These are phyloP conservation scores for Chionoecetes opilio DNA, from an alignment of 1,140 invertebrate genomes.

Conservation along the genomic window DNA sequence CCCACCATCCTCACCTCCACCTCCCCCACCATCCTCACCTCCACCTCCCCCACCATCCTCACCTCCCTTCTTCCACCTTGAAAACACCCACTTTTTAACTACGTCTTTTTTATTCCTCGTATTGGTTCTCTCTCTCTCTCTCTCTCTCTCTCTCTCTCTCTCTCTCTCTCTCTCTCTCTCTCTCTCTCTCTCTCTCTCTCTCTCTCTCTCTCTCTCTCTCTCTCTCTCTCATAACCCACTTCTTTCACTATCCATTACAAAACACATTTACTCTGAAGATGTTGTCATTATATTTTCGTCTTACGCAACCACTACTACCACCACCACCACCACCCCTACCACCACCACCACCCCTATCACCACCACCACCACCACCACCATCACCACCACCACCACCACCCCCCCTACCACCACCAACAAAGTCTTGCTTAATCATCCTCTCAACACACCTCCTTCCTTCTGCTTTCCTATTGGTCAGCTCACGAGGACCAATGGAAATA, in stretches of 20 bases:
- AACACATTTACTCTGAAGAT: background rate
- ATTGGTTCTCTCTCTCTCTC: no score
- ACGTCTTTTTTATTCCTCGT: no score
- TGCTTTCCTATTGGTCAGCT: background rate
- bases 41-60: no score
- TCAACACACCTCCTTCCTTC: background rate
- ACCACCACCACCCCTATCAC: no score
- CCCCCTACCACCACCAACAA: background rate
- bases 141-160: slow-evolving; percentile 3
- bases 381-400: slow-evolving; percentile 6
- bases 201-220: background rate
- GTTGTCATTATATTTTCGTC: background rate
- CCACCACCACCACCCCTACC: background rate
- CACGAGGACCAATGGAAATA: no score
- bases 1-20: no score
- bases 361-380: background rate
- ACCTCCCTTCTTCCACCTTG: no score
- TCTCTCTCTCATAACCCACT: background rate
- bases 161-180: background rate
- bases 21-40: no score
- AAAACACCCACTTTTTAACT: no score
- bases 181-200: background rate
- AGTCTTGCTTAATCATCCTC: background rate
- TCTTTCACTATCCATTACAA: no score
- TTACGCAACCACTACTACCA: background rate